phyloP scores from a whole-genome alignment of 2,113 vertebrate species.

The Origma solitaria region DNA sequence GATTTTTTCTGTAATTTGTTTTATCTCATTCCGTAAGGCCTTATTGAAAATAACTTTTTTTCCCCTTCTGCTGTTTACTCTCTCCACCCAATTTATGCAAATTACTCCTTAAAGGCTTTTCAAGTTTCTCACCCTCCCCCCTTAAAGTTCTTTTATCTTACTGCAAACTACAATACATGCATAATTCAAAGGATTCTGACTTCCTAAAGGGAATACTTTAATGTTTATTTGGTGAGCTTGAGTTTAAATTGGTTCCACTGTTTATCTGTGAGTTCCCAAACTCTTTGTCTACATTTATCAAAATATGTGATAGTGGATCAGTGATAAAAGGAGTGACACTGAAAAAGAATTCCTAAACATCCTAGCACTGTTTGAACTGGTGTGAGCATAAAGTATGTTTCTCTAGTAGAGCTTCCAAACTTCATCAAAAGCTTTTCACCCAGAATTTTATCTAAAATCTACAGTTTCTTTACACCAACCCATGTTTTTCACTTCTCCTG shows the following conservation, averaged over 20 bases:
- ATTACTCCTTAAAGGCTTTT: conserved; percentile 42
- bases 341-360: background rate
- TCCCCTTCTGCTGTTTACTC: conserved; percentile 28
- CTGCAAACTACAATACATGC: conserved; percentile 53
- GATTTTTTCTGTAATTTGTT: background rate
- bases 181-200: conserved; percentile 49
- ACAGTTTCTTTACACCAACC: background rate
- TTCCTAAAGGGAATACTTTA: conserved; percentile 58
- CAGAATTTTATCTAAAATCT: background rate
- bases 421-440: background rate
- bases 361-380: background rate
- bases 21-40: background rate
- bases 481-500: background rate
- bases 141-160: conserved; percentile 51
- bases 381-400: background rate
- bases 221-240: conserved; percentile 34
- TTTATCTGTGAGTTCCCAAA: background rate
- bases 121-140: conserved; percentile 29
- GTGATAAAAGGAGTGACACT: background rate
- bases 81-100: conserved; percentile 43
- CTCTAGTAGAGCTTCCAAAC: background rate
- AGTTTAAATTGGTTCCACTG: conserved; percentile 39
- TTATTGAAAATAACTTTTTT: conserved; percentile 4
- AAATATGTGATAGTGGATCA: background rate
- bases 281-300: background rate